Evolutionary conservation across 1,140 invertebrate species (phyloP), one percentile per base, ranked within the genome.

Genomic region (Drosophila bifasciata): DNA sequence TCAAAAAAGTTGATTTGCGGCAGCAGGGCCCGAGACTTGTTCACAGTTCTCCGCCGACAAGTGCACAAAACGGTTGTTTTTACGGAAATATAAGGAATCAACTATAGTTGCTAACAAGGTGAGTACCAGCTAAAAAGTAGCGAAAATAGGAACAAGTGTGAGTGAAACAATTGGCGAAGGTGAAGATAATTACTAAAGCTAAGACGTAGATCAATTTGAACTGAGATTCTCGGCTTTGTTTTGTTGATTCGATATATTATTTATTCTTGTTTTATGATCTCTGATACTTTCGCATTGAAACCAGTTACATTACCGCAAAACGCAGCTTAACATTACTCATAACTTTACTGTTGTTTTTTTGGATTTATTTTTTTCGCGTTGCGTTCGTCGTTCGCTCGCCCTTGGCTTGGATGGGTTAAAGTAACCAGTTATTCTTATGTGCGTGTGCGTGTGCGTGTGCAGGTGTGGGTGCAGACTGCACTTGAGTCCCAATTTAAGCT

Each of bases 11-110:
- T 41, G 55, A 85, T 49, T 48, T 85, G 73, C 64, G 69, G 64
- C 61, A 68, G 68, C 77, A 63, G 56, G 57, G 63, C 55, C 57
- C 62, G 56, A 40, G 39, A 44, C 50, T 48, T 6, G 51, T 48
- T 58, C 63, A 57, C 81, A 88, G 63, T 60, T 81, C 77, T 88
- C 68, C 57, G 67, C 66, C 77, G 63, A 51, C 70, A 77, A 41
- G 60, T 69, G 52, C 63, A 36, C 32, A 13, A 36, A 64, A 51
- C 48, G 58, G 76, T 55, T 64, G 68, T 57, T 68, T 63, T 63
- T 51, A 36, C 56, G 53, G 40, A 51, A 63, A 62, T 63, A 56
- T 32, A 68, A 75, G 43, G 40, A 61, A 49, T 68, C 55, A 56
- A 53, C 1, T 3, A 64, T 53, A 74, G 25, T 63, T 46, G 78